Evolutionary conservation across 2,797 vertebrate species (phyloP).

Genomic region (Acrocephalus scirpaceus): DNA sequence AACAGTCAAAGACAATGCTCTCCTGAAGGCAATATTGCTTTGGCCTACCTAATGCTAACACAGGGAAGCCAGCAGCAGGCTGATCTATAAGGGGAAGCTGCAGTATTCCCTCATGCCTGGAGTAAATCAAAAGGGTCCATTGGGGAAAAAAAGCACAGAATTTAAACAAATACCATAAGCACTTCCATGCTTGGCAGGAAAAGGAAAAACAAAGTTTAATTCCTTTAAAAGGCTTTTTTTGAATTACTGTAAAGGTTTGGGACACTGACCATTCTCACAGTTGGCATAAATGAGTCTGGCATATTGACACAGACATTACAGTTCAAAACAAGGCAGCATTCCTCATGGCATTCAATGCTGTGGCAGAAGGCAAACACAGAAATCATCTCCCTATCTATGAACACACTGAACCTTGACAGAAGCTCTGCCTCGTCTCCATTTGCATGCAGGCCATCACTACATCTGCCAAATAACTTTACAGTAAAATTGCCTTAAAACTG

Average conservation of each 20-base stretch:
- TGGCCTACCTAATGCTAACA: background rate
- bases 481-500: background rate
- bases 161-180: background rate
- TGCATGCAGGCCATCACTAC: background rate
- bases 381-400: background rate
- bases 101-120: background rate
- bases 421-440: background rate
- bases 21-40: background rate
- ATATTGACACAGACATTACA: background rate
- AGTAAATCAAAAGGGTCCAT: background rate
- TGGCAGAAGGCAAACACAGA: background rate
- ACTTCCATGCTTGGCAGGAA: background rate
- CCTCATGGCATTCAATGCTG: background rate
- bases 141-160: accelerated
- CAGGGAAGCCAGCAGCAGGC: background rate
- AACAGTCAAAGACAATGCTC: background rate
- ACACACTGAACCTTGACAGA: background rate
- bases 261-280: background rate
- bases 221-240: background rate
- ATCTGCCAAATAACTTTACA: background rate
- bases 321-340: background rate
- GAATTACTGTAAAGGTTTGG: background rate
- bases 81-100: background rate
- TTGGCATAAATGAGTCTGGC: background rate
- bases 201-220: background rate